Base-by-base conservation (phyloP, 2,888 invertebrate species). In the Drosophila glabriapex region DNA sequence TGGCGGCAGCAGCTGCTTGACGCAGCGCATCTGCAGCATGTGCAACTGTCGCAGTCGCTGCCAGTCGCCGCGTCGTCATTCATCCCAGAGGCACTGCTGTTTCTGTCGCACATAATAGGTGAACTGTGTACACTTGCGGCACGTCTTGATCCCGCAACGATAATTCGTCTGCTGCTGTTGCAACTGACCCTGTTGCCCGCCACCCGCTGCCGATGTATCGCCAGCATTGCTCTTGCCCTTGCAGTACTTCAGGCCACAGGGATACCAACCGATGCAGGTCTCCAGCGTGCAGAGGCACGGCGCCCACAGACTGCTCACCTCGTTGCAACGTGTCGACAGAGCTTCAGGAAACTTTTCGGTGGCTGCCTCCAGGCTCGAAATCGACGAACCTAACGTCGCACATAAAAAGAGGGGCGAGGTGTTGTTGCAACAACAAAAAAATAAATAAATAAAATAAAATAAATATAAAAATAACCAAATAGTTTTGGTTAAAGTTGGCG, bases 111-210 rank as follows among this genome's bases (percentile, higher is more conserved):
- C 97, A 93, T 96, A 97, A 94, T 97, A 98, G 83, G 96, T 96
- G 94, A 98, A 98, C 82, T 97, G 95, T 93, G 97, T 96, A 94
- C 98, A 98, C 92, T 97, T 96, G 89, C 96, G 96, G 93, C 99
- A 99, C 0, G 99, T 99, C 94, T 98, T 98, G 92, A 99, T 99
- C 78, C 99, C 99, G 93, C 99, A 99, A 62, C 98, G 95, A 94
- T 98, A 98, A 95, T 95, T 95, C 94, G 96, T 92, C 81, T 95
- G 95, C 73, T 85, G 81, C 67, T 78, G 84, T 46, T 59, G 75
- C 50, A 72, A 79, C 72, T 83, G 83, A 35, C 73, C 73, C 56
- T 70, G 75, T 49, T 62, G 72, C 22, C 71, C 46, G 22, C 46
- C 46, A 25, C 46, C 83, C 39, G 77, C 80, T 39, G 77, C 91